These are phyloP conservation scores for Cyrtodaria siliqua DNA, from an alignment of 2,888 invertebrate genomes.

Conservation along the genomic window DNA sequence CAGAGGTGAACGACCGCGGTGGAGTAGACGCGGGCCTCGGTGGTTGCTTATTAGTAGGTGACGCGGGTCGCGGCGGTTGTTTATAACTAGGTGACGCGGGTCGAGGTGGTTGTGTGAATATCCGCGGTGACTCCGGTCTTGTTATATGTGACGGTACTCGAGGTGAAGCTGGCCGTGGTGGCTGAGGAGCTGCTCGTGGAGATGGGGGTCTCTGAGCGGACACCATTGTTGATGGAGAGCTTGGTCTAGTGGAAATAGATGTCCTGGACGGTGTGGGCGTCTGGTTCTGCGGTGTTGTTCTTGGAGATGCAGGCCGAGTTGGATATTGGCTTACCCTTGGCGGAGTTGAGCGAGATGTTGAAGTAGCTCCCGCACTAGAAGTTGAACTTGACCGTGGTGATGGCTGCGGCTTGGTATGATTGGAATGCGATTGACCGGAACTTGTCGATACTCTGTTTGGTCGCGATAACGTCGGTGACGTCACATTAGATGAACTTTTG, in stretches of 20 bases:
- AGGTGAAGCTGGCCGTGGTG: slow-evolving; percentile 33
- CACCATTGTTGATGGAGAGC: slow-evolving; percentile 28
- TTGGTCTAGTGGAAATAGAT: slow-evolving; percentile 11
- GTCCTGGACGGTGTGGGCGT: background rate
- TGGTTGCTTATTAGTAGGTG: slow-evolving; percentile 18
- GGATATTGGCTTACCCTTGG: slow-evolving; percentile 26
- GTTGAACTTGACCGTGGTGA: slow-evolving; percentile 32
- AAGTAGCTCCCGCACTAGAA: slow-evolving; percentile 26
- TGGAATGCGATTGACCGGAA: slow-evolving; percentile 9
- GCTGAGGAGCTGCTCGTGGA: slow-evolving; percentile 30
- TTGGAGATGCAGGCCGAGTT: slow-evolving; percentile 5
- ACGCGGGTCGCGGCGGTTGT: slow-evolving; percentile 19
- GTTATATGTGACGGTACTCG: slow-evolving; percentile 16
- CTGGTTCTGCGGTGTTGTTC: background rate
- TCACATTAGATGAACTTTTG: slow-evolving; percentile 55
- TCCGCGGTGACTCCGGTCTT: slow-evolving; percentile 36
- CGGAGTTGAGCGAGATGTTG: slow-evolving; percentile 37
- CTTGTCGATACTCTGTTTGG: slow-evolving; percentile 17
- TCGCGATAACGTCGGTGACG: slow-evolving; percentile 53
- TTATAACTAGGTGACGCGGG: background rate
- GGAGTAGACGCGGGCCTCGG: slow-evolving; percentile 56
- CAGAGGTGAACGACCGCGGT: slow-evolving; percentile 59
- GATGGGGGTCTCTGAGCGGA: slow-evolving; percentile 40
- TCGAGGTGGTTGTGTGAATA: background rate
- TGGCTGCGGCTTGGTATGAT: slow-evolving; percentile 4